Conservation (phyloP, 2,113 vertebrate genomes). For the Dromas ardeola region DNA sequence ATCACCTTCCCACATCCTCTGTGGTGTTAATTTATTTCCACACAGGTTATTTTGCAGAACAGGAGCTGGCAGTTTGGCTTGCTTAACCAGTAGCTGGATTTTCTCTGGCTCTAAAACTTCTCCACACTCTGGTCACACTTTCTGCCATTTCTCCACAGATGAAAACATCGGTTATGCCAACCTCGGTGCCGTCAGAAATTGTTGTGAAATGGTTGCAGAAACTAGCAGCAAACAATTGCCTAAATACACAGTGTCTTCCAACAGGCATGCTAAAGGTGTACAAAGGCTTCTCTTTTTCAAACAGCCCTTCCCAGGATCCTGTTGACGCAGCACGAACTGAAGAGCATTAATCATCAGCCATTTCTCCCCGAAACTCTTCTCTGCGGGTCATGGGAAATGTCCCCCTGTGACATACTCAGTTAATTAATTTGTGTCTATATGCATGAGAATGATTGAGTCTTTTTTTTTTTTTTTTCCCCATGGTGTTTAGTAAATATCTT, state of each 20-base stretch:
- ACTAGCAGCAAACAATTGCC: not conserved
- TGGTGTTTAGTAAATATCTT: not conserved
- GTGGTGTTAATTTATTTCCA: not conserved
- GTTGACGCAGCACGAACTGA: not conserved
- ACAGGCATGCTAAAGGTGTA: not conserved
- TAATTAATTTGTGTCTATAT: conserved; percentile 62
- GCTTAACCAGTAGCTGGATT: not conserved
- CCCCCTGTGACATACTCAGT: not conserved
- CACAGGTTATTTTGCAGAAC: not conserved
- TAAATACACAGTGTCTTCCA: not conserved
- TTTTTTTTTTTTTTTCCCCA: not conserved
- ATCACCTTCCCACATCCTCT: not conserved
- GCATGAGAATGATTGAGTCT: conserved; percentile 34
- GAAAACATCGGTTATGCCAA: not conserved
- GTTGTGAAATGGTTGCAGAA: not conserved
- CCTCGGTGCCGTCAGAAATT: not conserved
- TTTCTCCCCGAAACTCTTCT: not conserved
- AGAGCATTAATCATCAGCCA: conserved; percentile 31
- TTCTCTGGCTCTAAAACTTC: not conserved
- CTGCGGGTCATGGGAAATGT: conserved; percentile 23
- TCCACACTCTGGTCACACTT: not conserved
- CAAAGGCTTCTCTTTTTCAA: not conserved
- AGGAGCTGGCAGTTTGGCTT: not conserved
- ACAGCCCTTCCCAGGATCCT: not conserved
- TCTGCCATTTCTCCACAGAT: not conserved